Evolutionary conservation across 2,797 vertebrate species (phyloP), one percentile per base, ranked within the genome.

Genomic region (Tiaroga cobitis): DNA sequence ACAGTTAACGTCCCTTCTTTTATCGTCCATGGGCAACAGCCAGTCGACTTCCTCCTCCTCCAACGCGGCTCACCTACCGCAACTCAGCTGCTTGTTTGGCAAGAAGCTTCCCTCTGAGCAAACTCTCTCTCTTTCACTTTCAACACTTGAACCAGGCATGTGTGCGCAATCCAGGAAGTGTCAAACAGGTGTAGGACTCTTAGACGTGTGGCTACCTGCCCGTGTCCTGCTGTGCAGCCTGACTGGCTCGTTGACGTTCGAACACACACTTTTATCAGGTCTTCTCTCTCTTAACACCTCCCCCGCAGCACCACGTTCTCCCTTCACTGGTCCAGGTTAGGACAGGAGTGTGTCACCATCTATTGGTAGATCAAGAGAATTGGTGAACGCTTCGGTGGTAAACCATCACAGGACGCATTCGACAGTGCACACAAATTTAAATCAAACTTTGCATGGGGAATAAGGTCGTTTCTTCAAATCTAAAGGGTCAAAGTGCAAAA

Each of bases 91-190:
- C 65, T 67, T 63, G 76, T 83, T 59, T 41, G 56, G 81, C 83
- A 70, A 74, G 54, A 83, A 34, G 32, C 67, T 59, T 65, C 65
- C 43, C 82, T 61, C 13, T 43, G 16, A 61, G 9, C 5, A 43
- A 43, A 79, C 34, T 59, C 83, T 59, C 85, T 84, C 46, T 70
- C 56, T 84, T 72, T 77, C 84, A 83, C 81, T 86, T 85, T 75
- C 67, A 65, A 24, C 75, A 46, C 82, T 49, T 70, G 43, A 85
- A 89, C 51, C 81, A 85, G 76, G 39, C 79, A 70, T 67, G 80
- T 63, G 77, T 54, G 41, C 41, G 46, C 85, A 46, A 87, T 91
- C 91, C 92, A 93, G 93, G 90, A 93, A 93, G 92, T 92, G 90
- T 91, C 78, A 84, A 87, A 83, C 63, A 84, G 85, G 59, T 86